Percentiles rank a stretch among this genome's conserved stretches.
These are phyloP conservation scores for Bradypus variegatus DNA, from an alignment of 2,797 vertebrate species.

Conservation along the genomic window DNA sequence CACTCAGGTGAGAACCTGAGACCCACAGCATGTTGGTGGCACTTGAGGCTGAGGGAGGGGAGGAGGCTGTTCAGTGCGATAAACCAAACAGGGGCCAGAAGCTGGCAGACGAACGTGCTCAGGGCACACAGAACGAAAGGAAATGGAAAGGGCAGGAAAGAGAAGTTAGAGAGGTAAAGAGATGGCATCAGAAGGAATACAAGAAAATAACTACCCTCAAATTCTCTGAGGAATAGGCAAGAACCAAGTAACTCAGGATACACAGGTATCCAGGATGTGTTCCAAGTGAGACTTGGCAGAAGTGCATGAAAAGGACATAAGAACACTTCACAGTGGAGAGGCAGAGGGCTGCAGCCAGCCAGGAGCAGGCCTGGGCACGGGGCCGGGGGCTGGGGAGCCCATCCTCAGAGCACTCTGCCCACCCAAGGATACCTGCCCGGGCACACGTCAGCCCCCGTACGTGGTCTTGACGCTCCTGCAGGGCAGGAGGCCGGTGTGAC, in stretches of 20 bases:
- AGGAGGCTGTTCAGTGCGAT: neutral
- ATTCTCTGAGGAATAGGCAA: fast-evolving
- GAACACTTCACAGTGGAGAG: too few species aligned
- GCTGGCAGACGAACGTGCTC: fast-evolving
- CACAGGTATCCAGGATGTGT: fast-evolving
- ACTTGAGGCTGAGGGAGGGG: too few species aligned
- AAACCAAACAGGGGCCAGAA: too few species aligned
- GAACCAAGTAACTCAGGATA: fast-evolving
- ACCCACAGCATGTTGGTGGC: fast-evolving
- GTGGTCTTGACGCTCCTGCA: neutral
- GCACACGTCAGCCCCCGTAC: neutral
- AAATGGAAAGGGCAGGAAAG: too few species aligned
- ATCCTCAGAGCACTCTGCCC: neutral
- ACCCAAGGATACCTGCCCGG: fast-evolving
- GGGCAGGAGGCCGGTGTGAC: neutral
- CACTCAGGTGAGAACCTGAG: fast-evolving
- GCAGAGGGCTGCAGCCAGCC: neutral
- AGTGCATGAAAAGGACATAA: neutral
- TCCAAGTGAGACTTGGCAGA: too few species aligned
- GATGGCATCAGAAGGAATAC: neutral
- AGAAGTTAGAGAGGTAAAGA: too few species aligned
- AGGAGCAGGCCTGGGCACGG: neutral
- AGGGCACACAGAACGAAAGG: fast-evolving
- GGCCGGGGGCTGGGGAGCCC: neutral
- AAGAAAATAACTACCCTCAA: fast-evolving